These are phyloP conservation scores for Meandrina meandrites DNA, from an alignment of 92 coral and sea anemone genomes.

Conservation along the genomic window DNA sequence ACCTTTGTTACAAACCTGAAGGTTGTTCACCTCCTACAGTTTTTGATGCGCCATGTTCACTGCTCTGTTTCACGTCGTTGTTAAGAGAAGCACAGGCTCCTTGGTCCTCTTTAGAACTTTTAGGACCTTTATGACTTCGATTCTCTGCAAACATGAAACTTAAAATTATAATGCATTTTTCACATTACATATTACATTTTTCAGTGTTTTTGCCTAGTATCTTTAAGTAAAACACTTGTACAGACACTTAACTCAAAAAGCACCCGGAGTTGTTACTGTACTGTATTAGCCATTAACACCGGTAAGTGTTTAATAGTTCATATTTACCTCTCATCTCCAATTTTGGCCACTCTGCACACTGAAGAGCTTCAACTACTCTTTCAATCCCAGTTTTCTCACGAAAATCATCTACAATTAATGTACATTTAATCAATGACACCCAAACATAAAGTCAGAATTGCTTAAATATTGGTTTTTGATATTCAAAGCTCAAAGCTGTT, in stretches of 20 bases:
- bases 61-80: slow-evolving; percentile 24
- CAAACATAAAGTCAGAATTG: too few relatives aligned
- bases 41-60: background rate
- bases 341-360: slow-evolving; percentile 95
- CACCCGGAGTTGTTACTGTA: background rate
- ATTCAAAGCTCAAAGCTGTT: too few relatives aligned
- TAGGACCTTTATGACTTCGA: slow-evolving; percentile 11
- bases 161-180: background rate
- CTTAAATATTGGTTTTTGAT: too few relatives aligned
- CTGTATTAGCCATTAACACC: too few relatives aligned
- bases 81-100: background rate
- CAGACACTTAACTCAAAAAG: background rate
- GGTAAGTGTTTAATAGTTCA: background rate
- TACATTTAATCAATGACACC: background rate
- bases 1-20: background rate
- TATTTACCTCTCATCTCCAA: slow-evolving; percentile 73
- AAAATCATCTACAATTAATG: slow-evolving; percentile 64
- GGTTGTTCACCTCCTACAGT: background rate
- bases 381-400: slow-evolving; percentile 88
- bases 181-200: background rate
- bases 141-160: background rate
- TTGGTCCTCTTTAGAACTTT: background rate
- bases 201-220: background rate
- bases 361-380: slow-evolving; percentile 88
- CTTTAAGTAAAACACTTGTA: too few relatives aligned